These are phyloP conservation scores for Iselma pallidipennis DNA, from an alignment of 2,888 invertebrate genomes.

Conservation along the genomic window DNA sequence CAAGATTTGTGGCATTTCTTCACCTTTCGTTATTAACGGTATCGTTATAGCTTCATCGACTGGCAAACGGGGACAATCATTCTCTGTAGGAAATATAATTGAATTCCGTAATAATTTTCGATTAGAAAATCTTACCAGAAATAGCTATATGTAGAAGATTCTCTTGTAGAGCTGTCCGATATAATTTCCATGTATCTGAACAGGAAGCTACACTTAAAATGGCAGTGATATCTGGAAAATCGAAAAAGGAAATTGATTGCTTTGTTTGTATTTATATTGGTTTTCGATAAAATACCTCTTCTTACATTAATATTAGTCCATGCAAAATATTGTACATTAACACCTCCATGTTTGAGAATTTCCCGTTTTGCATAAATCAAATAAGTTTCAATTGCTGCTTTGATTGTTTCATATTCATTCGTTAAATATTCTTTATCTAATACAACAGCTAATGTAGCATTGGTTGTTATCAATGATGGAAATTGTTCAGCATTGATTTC, in stretches of 20 bases:
- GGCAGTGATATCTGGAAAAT: slow-evolving; percentile 66
- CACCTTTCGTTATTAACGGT: slow-evolving; percentile 69
- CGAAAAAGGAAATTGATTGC: not conserved
- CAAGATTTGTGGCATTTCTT: slow-evolving; percentile 77
- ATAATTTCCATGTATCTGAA: slow-evolving; percentile 73
- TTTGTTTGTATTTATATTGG: not conserved
- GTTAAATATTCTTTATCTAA: slow-evolving; percentile 71
- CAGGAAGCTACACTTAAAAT: slow-evolving; percentile 78
- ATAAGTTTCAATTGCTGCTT: slow-evolving; percentile 65
- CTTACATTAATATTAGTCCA: slow-evolving; percentile 72
- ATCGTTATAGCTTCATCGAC: slow-evolving; percentile 68
- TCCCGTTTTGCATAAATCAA: slow-evolving; percentile 60
- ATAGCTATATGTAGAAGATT: slow-evolving; percentile 73
- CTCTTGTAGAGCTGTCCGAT: slow-evolving; percentile 64
- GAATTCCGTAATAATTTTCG: not conserved
- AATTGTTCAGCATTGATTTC: slow-evolving; percentile 60
- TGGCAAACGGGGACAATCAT: slow-evolving; percentile 78
- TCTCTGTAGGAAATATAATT: slow-evolving; percentile 59
- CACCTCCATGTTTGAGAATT: slow-evolving; percentile 69
- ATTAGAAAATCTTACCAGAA: slow-evolving; percentile 58
- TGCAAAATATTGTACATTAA: slow-evolving; percentile 69
- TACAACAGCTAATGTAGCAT: slow-evolving; percentile 77
- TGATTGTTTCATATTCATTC: slow-evolving; percentile 64
- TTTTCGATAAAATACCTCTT: slow-evolving; percentile 60
- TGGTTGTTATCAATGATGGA: slow-evolving; percentile 72